Evolutionary conservation across 37 sponge, comb jelly and placozoan species (phyloP), one percentile per base, ranked within the genome.

Genomic region (Bolinopsis microptera): DNA sequence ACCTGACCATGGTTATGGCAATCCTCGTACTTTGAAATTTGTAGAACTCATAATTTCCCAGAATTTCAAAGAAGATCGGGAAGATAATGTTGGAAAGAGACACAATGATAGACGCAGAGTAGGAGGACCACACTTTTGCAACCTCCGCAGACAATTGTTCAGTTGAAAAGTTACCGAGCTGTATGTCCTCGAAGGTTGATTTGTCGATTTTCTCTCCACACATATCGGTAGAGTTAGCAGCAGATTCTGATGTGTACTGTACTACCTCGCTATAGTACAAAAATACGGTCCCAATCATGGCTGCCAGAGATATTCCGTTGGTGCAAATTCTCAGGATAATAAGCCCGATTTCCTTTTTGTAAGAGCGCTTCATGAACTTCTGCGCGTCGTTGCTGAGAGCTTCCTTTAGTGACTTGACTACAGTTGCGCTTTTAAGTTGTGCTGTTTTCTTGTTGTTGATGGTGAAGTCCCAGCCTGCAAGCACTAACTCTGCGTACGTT

Each of bases 381-480:
- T 72, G 75, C 2, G 26, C 75, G 31, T 72, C 75, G 18, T 72
- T 72, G 31, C 31, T n/a, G 31, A 72, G 75, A n/a, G 26, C 75
- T n/a, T 72, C 75, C 75, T 72, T 72, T 2, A 72, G 31, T 8
- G 75, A 72, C 31, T 72, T 72, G 26, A 72, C 18, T 2, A 72
- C 31, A 28, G 75, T 72, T n/a, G 75, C 26, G 31, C 75, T n/a
- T 21, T 21, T 72, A 3, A 72, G 26, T 21, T 72, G 75, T 8
- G 75, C 75, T 72, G 75, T 72, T 72, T 72, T 72, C 75, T 30
- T 72, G 75, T 72, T 72, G n/a, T 72, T 5, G 13, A 72, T 72
- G 13, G 26, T 72, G 75, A 24, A 72, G 31, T 72, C 75, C 75
- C 75, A 72, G 2, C 75, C 75, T 8, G 75, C 18, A 23, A 72